Conservation (phyloP, 2,888 invertebrate genomes). For the Aleiodes alternator region DNA sequence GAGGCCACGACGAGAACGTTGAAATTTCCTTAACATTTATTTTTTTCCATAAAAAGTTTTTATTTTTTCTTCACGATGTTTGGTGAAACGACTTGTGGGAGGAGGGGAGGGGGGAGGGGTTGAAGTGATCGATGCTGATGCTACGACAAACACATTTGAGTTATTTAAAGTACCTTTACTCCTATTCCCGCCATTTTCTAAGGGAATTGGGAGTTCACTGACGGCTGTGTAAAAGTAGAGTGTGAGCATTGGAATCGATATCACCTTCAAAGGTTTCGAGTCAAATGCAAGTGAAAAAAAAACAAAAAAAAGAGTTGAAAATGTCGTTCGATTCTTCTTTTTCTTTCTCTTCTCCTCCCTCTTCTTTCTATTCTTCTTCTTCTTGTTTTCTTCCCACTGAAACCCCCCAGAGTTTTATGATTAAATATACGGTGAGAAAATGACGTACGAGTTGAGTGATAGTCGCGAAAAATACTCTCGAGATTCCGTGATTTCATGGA, state of each 20-base stretch:
- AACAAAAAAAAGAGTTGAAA: background rate
- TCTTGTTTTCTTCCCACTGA: background rate
- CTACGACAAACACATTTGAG: slow-evolving; percentile 29
- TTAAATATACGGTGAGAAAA: slow-evolving; percentile 22
- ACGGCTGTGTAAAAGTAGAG: background rate
- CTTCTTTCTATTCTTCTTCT: background rate
- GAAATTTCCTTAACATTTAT: too few relatives aligned
- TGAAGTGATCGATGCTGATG: slow-evolving; percentile 29
- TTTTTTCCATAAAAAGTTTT: too few relatives aligned
- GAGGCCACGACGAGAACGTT: too few relatives aligned
- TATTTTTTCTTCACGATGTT: slow-evolving; percentile 8
- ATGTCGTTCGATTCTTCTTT: background rate
- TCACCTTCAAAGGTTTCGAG: slow-evolving; percentile 7
- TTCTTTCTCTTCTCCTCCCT: background rate
- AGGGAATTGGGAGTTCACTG: background rate
- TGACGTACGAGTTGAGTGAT: slow-evolving; percentile 28
- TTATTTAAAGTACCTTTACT: slow-evolving; percentile 24
- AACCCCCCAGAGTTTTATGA: slow-evolving; percentile 14
- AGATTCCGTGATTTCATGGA: slow-evolving; percentile 8
- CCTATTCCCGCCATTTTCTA: slow-evolving; percentile 5
- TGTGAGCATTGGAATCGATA: slow-evolving; percentile 1
- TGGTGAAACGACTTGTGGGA: slow-evolving; percentile 7
- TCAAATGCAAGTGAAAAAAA: background rate
- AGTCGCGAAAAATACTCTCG: slow-evolving; percentile 11
- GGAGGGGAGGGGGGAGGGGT: background rate